These are phyloP conservation scores for Drosophila anomalata DNA, from an alignment of 2,888 invertebrate genomes.

Conservation along the genomic window DNA sequence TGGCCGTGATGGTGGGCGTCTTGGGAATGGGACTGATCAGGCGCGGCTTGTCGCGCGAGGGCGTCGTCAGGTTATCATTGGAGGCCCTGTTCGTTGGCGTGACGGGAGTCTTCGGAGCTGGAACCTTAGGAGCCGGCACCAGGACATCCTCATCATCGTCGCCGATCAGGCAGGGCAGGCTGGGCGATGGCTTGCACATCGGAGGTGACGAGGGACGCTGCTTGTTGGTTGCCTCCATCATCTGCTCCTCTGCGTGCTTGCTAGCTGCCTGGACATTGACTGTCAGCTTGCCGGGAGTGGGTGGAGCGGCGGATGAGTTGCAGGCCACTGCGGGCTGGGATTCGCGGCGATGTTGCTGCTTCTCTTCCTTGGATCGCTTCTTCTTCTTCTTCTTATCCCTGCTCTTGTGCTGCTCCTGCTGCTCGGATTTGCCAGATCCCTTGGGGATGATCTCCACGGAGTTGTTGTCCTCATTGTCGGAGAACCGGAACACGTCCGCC, in stretches of 20 bases:
- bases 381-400: slow-evolving; percentile 94
- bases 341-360: slow-evolving; percentile 84
- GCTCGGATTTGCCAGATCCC: slow-evolving; percentile 15
- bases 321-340: slow-evolving; percentile 35
- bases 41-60: slow-evolving; percentile 79
- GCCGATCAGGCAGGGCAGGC: slow-evolving; percentile 86
- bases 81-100: slow-evolving; percentile 15
- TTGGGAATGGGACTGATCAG: slow-evolving; percentile 86
- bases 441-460: slow-evolving; percentile 82
- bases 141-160: slow-evolving; percentile 85
- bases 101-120: slow-evolving; percentile 33
- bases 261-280: slow-evolving; percentile 77
- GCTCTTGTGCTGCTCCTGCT: slow-evolving; percentile 82
- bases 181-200: slow-evolving; percentile 85
- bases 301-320: slow-evolving; percentile 5
- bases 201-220: slow-evolving; percentile 72
- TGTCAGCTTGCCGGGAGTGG: slow-evolving; percentile 71
- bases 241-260: slow-evolving; percentile 61
- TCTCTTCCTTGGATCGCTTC: slow-evolving; percentile 92
- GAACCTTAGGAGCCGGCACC: slow-evolving; percentile 20
- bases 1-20: slow-evolving; percentile 84
- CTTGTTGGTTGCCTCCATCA: slow-evolving; percentile 69
- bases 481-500: slow-evolving; percentile 87
- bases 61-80: slow-evolving; percentile 74
- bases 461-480: slow-evolving; percentile 86